phyloP scores from a whole-genome alignment of 2,113 vertebrate genomes.

The Campylorhamphus procurvoides region DNA sequence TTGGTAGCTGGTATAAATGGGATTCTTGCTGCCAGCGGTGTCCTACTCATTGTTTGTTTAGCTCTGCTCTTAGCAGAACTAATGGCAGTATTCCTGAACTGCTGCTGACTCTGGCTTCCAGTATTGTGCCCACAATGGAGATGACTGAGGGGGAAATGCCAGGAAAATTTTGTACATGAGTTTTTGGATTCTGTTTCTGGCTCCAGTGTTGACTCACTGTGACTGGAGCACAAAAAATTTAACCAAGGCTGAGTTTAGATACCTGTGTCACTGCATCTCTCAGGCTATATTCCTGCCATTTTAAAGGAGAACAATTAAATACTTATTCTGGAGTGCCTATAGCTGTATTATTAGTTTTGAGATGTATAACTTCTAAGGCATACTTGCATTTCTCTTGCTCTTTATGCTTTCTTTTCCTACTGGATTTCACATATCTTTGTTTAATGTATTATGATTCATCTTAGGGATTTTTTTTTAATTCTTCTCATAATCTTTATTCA shows the following conservation, averaged over 20 bases:
- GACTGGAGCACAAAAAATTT: slow-evolving; percentile 8
- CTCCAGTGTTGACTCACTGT: not conserved
- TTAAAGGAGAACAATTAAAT: not conserved
- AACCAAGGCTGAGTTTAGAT: not conserved
- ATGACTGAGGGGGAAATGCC: slow-evolving; percentile 51
- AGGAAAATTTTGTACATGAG: slow-evolving; percentile 46
- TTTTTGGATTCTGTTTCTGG: slow-evolving; percentile 53
- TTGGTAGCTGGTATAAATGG: not conserved
- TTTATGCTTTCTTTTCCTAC: not conserved
- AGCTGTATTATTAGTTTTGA: slow-evolving; percentile 11
- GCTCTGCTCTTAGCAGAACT: not conserved
- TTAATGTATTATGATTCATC: not conserved
- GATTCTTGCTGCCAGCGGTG: not conserved
- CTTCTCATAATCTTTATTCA: not conserved
- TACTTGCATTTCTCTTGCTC: not conserved
- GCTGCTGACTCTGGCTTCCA: slow-evolving; percentile 34
- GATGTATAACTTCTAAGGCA: not conserved
- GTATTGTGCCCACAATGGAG: not conserved
- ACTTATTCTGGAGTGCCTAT: not conserved
- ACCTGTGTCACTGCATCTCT: not conserved
- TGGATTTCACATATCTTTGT: not conserved
- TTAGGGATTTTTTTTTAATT: not conserved
- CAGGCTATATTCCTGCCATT: not conserved
- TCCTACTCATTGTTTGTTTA: not conserved
- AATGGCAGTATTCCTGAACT: slow-evolving; percentile 27